A percentile compares a stretch with the other conserved stretches of the same genome.
These are phyloP conservation scores for Callimico goeldii DNA, from an alignment of 2,797 vertebrate genomes.

Conservation along the genomic window DNA sequence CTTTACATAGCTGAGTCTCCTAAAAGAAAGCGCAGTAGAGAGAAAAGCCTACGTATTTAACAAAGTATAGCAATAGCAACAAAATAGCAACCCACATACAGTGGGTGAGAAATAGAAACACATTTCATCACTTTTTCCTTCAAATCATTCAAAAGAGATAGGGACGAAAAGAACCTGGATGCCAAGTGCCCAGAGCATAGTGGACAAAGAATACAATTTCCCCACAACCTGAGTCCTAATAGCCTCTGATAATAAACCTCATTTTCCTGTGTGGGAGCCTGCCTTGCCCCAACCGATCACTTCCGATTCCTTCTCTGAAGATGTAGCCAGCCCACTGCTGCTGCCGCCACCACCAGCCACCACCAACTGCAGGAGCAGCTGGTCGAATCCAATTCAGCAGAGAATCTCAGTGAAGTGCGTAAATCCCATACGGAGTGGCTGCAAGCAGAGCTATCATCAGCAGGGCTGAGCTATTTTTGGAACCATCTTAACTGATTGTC, in stretches of 20 bases:
- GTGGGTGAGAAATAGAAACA: not conserved
- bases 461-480: conserved; percentile 73
- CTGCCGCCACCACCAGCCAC: not conserved
- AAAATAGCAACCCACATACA: not conserved
- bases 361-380: conserved; percentile 46
- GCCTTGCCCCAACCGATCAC: not conserved
- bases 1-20: not conserved
- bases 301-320: conserved; percentile 7
- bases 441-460: conserved; percentile 44
- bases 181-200: not conserved
- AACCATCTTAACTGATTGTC: conserved; percentile 67
- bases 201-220: not conserved
- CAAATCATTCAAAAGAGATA: not conserved
- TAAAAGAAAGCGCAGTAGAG: not conserved
- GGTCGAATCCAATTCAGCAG: conserved; percentile 16
- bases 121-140: not conserved
- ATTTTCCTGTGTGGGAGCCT: not conserved
- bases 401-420: conserved; percentile 42
- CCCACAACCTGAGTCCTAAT: not conserved
- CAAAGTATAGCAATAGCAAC: not conserved
- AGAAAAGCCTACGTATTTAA: not conserved
- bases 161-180: not conserved
- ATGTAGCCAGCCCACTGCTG: not conserved
- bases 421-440: conserved; percentile 59
- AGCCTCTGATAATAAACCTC: not conserved